A percentile compares a stretch with the other conserved stretches of the same genome.
These are phyloP conservation scores for Agrochola circellaris DNA, from an alignment of 2,888 invertebrate genomes.

Conservation along the genomic window DNA sequence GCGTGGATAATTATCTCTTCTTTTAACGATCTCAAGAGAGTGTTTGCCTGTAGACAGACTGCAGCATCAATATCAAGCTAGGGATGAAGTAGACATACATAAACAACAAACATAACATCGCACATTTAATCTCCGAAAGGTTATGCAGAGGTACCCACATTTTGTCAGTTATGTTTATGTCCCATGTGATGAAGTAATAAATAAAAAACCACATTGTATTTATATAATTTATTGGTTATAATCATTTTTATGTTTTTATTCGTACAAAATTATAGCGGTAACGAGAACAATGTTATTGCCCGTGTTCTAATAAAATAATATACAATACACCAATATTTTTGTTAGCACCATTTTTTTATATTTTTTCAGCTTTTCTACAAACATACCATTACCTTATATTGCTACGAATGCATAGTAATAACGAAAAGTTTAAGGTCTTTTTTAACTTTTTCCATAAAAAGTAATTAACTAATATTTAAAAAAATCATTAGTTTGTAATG, in stretches of 20 bases:
- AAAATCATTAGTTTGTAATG: slow-evolving; percentile 78
- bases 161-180: too few species aligned
- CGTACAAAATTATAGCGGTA: slow-evolving; percentile 87
- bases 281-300: slow-evolving; percentile 84
- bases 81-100: background rate
- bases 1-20: background rate
- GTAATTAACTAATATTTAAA: slow-evolving; percentile 73
- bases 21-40: background rate
- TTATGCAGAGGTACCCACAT: background rate
- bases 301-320: slow-evolving; percentile 82
- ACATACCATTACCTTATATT: slow-evolving; percentile 86
- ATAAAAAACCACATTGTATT: slow-evolving; percentile 64
- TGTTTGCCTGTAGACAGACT: background rate
- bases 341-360: slow-evolving; percentile 89
- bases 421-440: slow-evolving; percentile 84
- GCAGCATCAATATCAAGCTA: background rate
- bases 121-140: background rate
- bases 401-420: slow-evolving; percentile 85
- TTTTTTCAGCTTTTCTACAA: slow-evolving; percentile 81
- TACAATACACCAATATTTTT: slow-evolving; percentile 86
- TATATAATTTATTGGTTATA: slow-evolving; percentile 85
- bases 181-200: slow-evolving; percentile 14
- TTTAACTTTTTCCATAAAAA: slow-evolving; percentile 78
- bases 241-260: slow-evolving; percentile 81
- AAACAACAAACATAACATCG: background rate